phyloP scores from a whole-genome alignment of 1,140 invertebrate species.

The Megathymus violae region DNA sequence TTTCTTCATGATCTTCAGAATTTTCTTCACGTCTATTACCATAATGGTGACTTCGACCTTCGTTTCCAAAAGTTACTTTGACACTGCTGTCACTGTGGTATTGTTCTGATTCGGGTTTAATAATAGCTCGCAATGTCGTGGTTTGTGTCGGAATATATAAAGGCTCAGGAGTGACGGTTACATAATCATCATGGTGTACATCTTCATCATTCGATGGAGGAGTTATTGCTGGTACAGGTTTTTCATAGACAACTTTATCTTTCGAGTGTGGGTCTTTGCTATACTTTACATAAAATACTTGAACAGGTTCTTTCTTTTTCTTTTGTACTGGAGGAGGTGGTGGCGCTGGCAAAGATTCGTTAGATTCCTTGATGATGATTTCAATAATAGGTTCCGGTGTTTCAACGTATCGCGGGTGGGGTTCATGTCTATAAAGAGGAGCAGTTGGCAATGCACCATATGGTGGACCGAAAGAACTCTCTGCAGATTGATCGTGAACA shows the following conservation, averaged over 20 bases:
- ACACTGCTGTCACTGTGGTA: constrained; percentile 90
- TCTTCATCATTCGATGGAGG: constrained; percentile 86
- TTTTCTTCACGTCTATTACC: constrained; percentile 82
- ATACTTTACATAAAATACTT: constrained; percentile 95
- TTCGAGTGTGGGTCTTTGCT: constrained; percentile 90
- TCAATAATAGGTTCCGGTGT: constrained; percentile 95
- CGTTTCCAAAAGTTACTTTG: constrained; percentile 89
- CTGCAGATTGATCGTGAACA: constrained; percentile 82
- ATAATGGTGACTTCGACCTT: constrained; percentile 79
- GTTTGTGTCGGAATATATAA: constrained; percentile 84
- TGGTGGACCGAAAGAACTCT: constrained; percentile 73
- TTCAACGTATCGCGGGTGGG: constrained; percentile 86
- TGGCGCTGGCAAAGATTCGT: constrained; percentile 90
- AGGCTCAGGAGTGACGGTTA: constrained; percentile 73
- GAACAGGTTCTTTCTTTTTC: constrained; percentile 91
- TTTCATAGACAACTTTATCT: constrained; percentile 90
- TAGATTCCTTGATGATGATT: constrained; percentile 95
- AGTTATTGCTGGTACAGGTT: constrained; percentile 89
- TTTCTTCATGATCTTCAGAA: constrained; percentile 83
- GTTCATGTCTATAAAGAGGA: constrained; percentile 78
- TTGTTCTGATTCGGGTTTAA: constrained; percentile 92
- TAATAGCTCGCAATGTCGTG: constrained; percentile 92
- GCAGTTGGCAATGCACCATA: constrained; percentile 79
- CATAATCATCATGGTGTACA: constrained; percentile 83
- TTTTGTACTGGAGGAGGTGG: constrained; percentile 83